phyloP scores from a whole-genome alignment of 2,888 invertebrate species.

The Andrena bicolor region DNA sequence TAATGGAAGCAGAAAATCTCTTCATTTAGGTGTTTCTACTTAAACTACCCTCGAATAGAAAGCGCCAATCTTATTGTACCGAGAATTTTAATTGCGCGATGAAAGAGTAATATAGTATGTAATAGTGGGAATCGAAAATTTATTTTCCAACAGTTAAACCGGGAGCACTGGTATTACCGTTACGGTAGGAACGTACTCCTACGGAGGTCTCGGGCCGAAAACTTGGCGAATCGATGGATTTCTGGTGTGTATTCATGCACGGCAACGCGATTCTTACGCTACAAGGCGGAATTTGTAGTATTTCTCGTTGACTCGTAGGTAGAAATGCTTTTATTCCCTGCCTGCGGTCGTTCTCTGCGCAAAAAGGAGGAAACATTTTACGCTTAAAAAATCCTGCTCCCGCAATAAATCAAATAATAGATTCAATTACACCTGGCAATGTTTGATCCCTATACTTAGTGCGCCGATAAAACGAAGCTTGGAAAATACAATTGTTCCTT shows the following conservation, averaged over 20 bases:
- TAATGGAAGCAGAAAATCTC: neutral
- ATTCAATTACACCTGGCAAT: neutral
- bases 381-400: neutral
- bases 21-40: neutral
- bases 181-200: neutral
- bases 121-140: neutral
- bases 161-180: neutral
- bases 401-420: neutral
- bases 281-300: neutral
- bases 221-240: conserved; percentile 16
- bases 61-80: too few relatives aligned
- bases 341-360: neutral
- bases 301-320: neutral
- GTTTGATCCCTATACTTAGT: conserved; percentile 6
- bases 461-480: neutral
- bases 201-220: neutral
- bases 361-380: neutral
- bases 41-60: too few relatives aligned
- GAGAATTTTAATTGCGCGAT: neutral
- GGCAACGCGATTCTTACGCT: neutral
- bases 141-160: conserved; percentile 1
- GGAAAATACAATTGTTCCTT: neutral
- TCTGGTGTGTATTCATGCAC: neutral
- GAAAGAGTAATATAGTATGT: too few relatives aligned
- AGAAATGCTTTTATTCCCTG: conserved; percentile 32